Evolutionary conservation across 2,888 invertebrate species (phyloP).

Genomic region (Timema podura): DNA sequence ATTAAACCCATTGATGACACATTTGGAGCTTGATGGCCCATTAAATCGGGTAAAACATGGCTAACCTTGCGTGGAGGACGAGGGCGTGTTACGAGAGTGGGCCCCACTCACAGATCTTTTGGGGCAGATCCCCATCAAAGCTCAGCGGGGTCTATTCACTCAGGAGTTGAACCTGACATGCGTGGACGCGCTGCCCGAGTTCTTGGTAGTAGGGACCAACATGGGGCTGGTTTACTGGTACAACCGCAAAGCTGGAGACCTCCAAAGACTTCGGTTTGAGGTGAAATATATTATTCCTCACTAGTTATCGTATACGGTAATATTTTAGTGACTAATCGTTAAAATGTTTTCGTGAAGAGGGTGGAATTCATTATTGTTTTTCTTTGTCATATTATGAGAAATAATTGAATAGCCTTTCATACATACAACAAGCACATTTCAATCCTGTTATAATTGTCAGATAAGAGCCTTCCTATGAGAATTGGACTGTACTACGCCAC

Average conservation of each 20-base stretch:
- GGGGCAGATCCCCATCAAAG: constrained; percentile 68
- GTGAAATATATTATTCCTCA: too few species aligned
- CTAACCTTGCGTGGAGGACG: constrained; percentile 28
- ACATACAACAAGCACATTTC: too few species aligned
- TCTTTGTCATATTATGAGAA: too few species aligned
- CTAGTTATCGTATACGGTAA: too few species aligned
- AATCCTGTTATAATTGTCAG: too few species aligned
- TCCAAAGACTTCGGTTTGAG: constrained; percentile 76
- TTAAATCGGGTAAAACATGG: constrained; percentile 22
- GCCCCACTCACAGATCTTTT: constrained; percentile 70
- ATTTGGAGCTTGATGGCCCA: background rate
- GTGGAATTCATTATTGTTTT: too few species aligned
- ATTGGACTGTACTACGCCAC: too few species aligned
- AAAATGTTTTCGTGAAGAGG: too few species aligned
- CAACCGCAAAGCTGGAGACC: constrained; percentile 68
- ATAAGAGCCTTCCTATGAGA: too few species aligned
- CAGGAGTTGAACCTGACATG: constrained; percentile 74
- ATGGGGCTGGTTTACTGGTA: constrained; percentile 85
- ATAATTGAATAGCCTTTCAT: too few species aligned
- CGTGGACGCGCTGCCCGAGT: constrained; percentile 75
- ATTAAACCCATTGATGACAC: too few species aligned
- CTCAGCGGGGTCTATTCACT: constrained; percentile 70
- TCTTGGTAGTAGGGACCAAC: constrained; percentile 80
- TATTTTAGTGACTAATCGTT: too few species aligned
- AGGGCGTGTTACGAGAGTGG: constrained; percentile 65